phyloP scores from a whole-genome alignment of 2,888 invertebrate species.

The Xestia rhomboidea region DNA sequence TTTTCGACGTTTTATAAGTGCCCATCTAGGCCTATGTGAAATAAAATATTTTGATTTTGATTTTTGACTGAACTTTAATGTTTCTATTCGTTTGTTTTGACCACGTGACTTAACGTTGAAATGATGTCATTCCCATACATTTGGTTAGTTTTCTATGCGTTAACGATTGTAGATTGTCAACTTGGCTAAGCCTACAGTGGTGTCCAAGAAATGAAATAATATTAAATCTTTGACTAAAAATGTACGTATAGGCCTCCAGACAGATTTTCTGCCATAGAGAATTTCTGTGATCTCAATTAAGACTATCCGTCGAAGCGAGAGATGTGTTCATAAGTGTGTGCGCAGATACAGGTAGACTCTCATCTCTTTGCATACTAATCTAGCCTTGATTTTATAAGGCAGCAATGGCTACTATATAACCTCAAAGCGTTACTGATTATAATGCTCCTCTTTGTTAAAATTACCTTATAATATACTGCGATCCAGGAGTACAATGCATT shows the following conservation, averaged over 20 bases:
- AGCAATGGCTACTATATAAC: not conserved
- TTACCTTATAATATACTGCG: conserved; percentile 82
- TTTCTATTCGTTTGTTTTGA: no score
- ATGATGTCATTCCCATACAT: no score
- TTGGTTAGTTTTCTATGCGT: no score
- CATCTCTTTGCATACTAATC: not conserved
- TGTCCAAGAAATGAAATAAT: not conserved
- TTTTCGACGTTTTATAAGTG: no score
- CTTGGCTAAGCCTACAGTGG: no score
- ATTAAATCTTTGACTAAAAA: not conserved
- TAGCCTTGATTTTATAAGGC: not conserved
- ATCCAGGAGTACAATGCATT: conserved; percentile 78
- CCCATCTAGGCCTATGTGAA: no score
- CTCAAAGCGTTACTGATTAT: not conserved
- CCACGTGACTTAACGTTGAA: no score
- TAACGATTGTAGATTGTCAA: no score
- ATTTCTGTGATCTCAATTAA: no score
- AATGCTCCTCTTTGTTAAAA: not conserved
- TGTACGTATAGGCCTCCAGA: not conserved
- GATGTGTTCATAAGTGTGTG: not conserved
- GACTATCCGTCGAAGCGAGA: no score
- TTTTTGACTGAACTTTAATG: no score
- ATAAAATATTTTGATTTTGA: no score
- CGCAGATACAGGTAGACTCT: not conserved
- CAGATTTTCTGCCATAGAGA: not conserved